Conservation (phyloP, 2,797 vertebrate genomes). For the Selene dorsalis region DNA sequence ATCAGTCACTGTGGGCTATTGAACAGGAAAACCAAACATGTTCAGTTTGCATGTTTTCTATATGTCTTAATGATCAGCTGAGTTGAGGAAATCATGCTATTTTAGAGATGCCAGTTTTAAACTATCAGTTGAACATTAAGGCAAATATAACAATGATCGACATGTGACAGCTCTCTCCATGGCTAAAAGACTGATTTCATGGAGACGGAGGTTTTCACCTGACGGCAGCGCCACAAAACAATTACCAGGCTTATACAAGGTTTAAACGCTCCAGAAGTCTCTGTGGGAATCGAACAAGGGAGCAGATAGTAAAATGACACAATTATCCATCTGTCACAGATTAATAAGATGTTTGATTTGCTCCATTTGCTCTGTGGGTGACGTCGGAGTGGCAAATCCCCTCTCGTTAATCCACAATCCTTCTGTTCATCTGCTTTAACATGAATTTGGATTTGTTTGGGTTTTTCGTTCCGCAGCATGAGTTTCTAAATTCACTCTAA, state of each 20-base stretch:
- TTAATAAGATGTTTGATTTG: slow-evolving; percentile 85
- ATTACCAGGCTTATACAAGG: slow-evolving; percentile 59
- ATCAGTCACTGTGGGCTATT: slow-evolving; percentile 18
- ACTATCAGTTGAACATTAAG: background rate
- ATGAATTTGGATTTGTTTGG: slow-evolving; percentile 81
- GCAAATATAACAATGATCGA: slow-evolving; percentile 22
- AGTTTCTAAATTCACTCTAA: slow-evolving; percentile 71
- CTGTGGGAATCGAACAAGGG: slow-evolving; percentile 75
- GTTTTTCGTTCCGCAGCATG: slow-evolving; percentile 65
- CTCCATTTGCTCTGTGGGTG: slow-evolving; percentile 76
- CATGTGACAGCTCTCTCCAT: background rate
- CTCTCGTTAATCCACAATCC: slow-evolving; percentile 81
- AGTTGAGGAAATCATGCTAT: background rate
- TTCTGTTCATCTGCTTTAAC: slow-evolving; percentile 82
- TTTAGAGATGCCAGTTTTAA: background rate
- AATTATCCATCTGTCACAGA: slow-evolving; percentile 83
- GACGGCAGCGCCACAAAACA: slow-evolving; percentile 70
- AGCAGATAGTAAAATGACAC: slow-evolving; percentile 82
- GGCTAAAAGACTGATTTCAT: slow-evolving; percentile 29
- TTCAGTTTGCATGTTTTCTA: slow-evolving; percentile 8
- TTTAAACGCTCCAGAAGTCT: slow-evolving; percentile 68
- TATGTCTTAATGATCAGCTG: background rate
- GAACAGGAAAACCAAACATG: background rate
- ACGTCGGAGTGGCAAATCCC: slow-evolving; percentile 79
- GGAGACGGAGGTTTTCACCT: slow-evolving; percentile 54